These are phyloP conservation scores for Stictocephala bisonia DNA, from an alignment of 2,888 invertebrate genomes.

Conservation along the genomic window DNA sequence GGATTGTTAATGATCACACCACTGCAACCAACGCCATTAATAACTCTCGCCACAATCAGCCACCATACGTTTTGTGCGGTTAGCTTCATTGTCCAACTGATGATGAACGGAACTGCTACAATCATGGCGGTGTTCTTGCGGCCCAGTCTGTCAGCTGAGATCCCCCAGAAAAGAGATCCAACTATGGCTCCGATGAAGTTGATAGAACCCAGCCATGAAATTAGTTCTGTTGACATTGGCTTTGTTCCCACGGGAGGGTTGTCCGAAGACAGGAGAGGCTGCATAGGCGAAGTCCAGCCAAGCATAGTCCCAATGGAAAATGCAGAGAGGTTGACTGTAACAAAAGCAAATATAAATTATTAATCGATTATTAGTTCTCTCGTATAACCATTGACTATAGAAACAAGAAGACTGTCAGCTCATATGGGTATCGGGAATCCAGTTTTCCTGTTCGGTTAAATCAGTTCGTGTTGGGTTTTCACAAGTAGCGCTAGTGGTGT, in stretches of 20 bases:
- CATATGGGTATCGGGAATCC: no score
- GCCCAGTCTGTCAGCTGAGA: constrained; percentile 67
- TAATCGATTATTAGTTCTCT: no score
- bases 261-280: constrained; percentile 65
- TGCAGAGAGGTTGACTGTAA: constrained; percentile 69
- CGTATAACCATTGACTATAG: no score
- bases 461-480: no score
- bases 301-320: constrained; percentile 69
- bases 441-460: no score
- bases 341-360: no score
- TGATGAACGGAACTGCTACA: constrained; percentile 68
- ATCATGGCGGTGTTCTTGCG: constrained; percentile 69
- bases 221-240: constrained; percentile 67
- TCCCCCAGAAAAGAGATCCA: constrained; percentile 66
- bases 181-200: constrained; percentile 69
- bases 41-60: constrained; percentile 68
- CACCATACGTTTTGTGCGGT: constrained; percentile 66
- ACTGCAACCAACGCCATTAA: constrained; percentile 71
- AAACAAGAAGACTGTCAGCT: no score
- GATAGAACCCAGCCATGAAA: constrained; percentile 69
- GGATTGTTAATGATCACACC: constrained; percentile 70
- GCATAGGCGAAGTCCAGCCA: constrained; percentile 72
- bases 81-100: constrained; percentile 71
- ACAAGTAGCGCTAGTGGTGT: no score
- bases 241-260: constrained; percentile 64